Percentiles rank a stretch among this genome's conserved stretches.
Conservation (phyloP, 1,140 invertebrate species). For the Polypedilum pembai region DNA sequence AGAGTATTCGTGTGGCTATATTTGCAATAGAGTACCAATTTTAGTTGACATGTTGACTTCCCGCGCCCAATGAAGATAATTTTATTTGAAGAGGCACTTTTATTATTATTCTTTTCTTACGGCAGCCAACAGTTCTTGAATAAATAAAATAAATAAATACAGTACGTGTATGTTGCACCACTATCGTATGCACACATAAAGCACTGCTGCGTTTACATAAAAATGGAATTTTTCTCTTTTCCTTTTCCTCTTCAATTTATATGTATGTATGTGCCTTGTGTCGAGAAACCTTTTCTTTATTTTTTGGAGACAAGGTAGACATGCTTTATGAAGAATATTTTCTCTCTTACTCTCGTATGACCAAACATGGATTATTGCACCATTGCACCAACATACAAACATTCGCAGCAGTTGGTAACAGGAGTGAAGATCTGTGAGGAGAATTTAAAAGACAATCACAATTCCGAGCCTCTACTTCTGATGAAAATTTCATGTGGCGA, state of each 20-base stretch:
- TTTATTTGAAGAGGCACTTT: not conserved
- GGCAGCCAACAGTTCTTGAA: constrained; percentile 3
- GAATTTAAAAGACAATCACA: not conserved
- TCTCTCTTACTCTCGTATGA: not conserved
- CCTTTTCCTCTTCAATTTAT: too few species aligned
- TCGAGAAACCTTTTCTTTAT: not conserved
- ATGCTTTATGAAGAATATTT: constrained; percentile 3
- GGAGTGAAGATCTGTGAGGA: not conserved
- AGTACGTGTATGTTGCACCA: not conserved
- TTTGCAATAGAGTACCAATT: not conserved
- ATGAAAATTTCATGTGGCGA: constrained; percentile 12
- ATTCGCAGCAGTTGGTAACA: constrained; percentile 16
- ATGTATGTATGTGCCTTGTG: too few species aligned
- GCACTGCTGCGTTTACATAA: constrained; percentile 4
- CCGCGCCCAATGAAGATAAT: not conserved
- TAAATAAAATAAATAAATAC: not conserved
- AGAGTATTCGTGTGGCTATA: not conserved
- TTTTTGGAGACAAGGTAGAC: not conserved
- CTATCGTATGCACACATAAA: not conserved
- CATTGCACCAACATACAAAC: not conserved
- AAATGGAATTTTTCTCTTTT: too few species aligned
- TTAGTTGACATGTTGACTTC: not conserved
- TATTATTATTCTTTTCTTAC: constrained; percentile 5
- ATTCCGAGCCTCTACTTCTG: not conserved
- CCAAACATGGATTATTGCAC: constrained; percentile 5